Conservation (phyloP, 2,797 vertebrate genomes). For the Gallinago nigripennis region DNA sequence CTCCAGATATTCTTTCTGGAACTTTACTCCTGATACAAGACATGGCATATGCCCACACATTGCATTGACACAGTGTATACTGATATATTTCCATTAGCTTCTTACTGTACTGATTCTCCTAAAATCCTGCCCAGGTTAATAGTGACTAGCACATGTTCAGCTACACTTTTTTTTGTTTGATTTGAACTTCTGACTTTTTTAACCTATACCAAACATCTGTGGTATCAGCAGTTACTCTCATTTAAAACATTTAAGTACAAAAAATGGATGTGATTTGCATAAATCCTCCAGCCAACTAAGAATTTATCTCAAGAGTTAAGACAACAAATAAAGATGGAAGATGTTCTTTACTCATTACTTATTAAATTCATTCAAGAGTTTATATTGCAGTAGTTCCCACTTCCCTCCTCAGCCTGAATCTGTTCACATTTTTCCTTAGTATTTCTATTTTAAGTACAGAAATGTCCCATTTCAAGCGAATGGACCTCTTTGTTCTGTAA, state of each 20-base stretch:
- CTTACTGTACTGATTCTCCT: neutral
- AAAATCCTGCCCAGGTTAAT: neutral
- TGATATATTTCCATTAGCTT: neutral
- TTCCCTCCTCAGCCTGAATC: neutral
- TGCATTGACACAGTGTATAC: neutral
- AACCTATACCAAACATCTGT: neutral
- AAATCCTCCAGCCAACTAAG: neutral
- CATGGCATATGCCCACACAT: neutral
- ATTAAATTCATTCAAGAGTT: conserved; percentile 16
- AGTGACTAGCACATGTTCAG: accelerated
- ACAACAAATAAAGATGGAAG: neutral
- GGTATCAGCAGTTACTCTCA: neutral
- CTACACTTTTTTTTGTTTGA: neutral
- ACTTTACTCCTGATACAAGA: neutral
- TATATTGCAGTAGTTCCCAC: neutral
- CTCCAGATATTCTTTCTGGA: neutral
- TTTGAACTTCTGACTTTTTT: neutral
- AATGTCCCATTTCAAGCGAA: neutral
- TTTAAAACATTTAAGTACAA: neutral
- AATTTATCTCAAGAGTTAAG: neutral
- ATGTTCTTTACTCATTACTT: neutral
- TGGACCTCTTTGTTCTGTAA: neutral
- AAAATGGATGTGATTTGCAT: neutral
- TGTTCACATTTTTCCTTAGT: neutral
- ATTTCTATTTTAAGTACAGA: conserved; percentile 24